A percentile compares a stretch with the other conserved stretches of the same genome.
Evolutionary conservation across 2,113 vertebrate genomes (phyloP).

Genomic region (Redunca redunca): DNA sequence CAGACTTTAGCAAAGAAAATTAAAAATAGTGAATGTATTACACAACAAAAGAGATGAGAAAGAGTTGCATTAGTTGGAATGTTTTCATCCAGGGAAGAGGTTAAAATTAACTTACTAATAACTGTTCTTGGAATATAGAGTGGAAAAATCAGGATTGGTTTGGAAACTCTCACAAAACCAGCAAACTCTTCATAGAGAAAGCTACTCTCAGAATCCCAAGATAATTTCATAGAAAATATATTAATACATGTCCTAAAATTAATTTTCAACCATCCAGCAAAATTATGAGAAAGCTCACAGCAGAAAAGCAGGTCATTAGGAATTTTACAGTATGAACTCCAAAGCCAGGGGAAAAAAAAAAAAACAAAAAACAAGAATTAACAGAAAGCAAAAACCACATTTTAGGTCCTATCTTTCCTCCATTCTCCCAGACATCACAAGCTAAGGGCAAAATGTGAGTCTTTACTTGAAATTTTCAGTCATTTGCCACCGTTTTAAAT

Average conservation of each 20-base stretch:
- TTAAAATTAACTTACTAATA: background rate
- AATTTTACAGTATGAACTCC: background rate
- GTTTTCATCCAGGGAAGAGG: background rate
- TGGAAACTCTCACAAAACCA: background rate
- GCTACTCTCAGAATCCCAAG: background rate
- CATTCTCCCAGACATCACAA: constrained; percentile 23
- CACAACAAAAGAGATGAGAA: background rate
- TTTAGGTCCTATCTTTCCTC: background rate
- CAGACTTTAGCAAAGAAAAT: background rate
- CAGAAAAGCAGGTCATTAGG: background rate
- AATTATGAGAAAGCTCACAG: background rate
- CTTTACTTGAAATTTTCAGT: constrained; percentile 28
- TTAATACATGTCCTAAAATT: background rate
- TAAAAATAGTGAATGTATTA: background rate
- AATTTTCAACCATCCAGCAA: background rate
- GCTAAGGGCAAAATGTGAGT: constrained; percentile 42
- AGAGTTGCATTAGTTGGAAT: background rate
- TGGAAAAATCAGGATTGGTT: background rate
- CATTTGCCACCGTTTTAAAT: constrained; percentile 57
- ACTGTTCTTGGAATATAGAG: constrained; percentile 5
- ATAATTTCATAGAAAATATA: background rate
- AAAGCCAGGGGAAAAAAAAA: background rate
- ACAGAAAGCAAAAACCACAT: background rate
- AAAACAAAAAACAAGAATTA: background rate
- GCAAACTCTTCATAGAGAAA: background rate